These are phyloP conservation scores for Subacronicta megacephala DNA, from an alignment of 2,888 invertebrate genomes.

Conservation along the genomic window DNA sequence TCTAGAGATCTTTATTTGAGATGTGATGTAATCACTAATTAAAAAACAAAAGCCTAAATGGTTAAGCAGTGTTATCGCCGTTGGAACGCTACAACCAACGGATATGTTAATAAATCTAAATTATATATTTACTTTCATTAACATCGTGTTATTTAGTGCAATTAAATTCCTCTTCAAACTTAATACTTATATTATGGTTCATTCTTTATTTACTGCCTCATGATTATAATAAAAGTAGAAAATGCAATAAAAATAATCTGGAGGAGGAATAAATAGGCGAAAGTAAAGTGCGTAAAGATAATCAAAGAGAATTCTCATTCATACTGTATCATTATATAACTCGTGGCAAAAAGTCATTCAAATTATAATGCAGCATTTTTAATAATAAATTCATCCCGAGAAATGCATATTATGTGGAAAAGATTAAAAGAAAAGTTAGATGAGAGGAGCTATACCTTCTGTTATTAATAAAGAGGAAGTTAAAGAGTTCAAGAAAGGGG, in stretches of 20 bases:
- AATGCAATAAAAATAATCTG: conserved; percentile 80
- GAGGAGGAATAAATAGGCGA: conserved; percentile 77
- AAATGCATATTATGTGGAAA: conserved; percentile 76
- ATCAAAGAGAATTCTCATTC: conserved; percentile 70
- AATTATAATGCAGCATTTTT: conserved; percentile 73
- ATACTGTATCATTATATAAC: conserved; percentile 67
- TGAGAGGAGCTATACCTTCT: conserved; percentile 70
- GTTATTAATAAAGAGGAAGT: conserved; percentile 70
- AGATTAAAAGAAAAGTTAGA: conserved; percentile 69
- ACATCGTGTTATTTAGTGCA: conserved; percentile 83
- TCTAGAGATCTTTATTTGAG: conserved; percentile 51
- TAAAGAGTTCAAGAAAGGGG: conserved; percentile 72
- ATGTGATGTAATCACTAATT: conserved; percentile 50
- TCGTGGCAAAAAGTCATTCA: conserved; percentile 71
- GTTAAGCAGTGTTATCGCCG: conserved; percentile 87
- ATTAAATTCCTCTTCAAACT: conserved; percentile 74
- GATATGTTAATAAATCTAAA: conserved; percentile 77
- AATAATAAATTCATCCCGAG: conserved; percentile 67
- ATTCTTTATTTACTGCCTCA: conserved; percentile 82
- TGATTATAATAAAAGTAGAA: conserved; percentile 70
- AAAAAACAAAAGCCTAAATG: conserved; percentile 71
- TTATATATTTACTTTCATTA: conserved; percentile 74
- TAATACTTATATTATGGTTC: conserved; percentile 76
- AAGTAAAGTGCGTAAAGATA: conserved; percentile 80
- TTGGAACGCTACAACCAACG: conserved; percentile 79